phyloP scores from a whole-genome alignment of 2,113 vertebrate genomes.

The Puffinus mauretanicus region DNA sequence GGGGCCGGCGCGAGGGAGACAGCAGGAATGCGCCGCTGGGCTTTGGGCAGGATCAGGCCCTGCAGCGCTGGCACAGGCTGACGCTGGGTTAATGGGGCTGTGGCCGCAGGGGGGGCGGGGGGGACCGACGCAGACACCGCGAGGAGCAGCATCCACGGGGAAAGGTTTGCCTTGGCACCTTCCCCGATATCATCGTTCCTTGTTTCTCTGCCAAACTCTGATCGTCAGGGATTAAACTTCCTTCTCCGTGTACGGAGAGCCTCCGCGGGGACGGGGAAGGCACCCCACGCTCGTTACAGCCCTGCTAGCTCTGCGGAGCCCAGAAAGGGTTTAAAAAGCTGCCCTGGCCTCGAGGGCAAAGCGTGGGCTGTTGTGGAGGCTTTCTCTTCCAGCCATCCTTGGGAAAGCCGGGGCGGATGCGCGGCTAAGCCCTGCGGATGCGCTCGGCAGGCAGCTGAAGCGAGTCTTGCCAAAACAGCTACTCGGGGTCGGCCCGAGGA shows the following conservation, averaged over 20 bases:
- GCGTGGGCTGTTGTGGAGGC: not conserved
- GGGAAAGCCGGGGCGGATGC: not conserved
- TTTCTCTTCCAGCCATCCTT: not conserved
- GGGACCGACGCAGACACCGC: not conserved
- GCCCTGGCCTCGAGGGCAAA: not conserved
- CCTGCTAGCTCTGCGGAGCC: not conserved
- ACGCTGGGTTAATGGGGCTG: not conserved
- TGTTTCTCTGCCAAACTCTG: accelerated
- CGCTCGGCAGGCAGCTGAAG: not conserved
- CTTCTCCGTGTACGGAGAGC: accelerated
- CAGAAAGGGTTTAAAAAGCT: not conserved
- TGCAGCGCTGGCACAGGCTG: not conserved
- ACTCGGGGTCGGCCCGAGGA: accelerated
- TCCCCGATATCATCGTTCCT: not conserved
- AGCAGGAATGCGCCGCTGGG: not conserved
- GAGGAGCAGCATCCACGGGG: not conserved
- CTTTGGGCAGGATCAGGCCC: not conserved
- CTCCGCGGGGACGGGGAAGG: not conserved
- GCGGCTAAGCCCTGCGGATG: not conserved
- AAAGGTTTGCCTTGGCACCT: not conserved
- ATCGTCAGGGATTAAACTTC: not conserved
- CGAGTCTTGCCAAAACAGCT: not conserved
- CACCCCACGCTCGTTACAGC: accelerated
- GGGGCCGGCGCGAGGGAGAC: not conserved
- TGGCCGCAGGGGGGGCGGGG: not conserved